phyloP scores from a whole-genome alignment of 2,113 vertebrate species.

The Lepus europaeus region DNA sequence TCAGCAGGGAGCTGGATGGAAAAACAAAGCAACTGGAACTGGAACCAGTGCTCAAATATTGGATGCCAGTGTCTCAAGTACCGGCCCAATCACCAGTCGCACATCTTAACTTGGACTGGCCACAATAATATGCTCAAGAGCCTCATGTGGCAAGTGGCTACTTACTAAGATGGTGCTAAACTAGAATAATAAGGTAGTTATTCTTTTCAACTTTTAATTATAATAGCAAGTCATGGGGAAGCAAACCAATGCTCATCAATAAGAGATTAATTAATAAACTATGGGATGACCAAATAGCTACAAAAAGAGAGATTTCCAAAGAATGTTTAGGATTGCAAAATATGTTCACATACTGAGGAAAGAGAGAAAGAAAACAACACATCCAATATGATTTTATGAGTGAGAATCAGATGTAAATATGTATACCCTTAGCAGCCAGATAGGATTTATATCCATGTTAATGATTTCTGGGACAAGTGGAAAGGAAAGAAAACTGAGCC shows the following conservation, averaged over 20 bases:
- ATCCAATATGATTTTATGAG: background rate
- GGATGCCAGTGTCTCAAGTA: no score
- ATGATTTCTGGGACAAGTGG: background rate
- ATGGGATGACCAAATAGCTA: background rate
- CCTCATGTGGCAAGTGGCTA: background rate
- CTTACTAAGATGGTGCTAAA: background rate
- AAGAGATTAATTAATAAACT: slow-evolving; percentile 33
- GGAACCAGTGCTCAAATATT: no score
- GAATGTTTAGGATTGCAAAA: background rate
- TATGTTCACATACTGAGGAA: background rate
- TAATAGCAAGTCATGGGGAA: background rate
- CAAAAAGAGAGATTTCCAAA: slow-evolving; percentile 16
- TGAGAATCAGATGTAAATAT: background rate
- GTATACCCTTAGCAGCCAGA: background rate
- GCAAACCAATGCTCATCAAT: background rate
- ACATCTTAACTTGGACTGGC: background rate
- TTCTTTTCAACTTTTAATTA: slow-evolving; percentile 2
- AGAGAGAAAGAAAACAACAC: background rate
- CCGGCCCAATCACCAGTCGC: no score
- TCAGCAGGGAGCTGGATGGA: no score
- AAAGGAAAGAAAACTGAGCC: background rate
- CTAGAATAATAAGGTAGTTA: background rate
- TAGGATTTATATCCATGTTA: background rate
- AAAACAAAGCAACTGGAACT: no score
- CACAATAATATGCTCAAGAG: background rate